phyloP scores from a whole-genome alignment of 2,113 vertebrate species.

The Hymenochirus boettgeri region DNA sequence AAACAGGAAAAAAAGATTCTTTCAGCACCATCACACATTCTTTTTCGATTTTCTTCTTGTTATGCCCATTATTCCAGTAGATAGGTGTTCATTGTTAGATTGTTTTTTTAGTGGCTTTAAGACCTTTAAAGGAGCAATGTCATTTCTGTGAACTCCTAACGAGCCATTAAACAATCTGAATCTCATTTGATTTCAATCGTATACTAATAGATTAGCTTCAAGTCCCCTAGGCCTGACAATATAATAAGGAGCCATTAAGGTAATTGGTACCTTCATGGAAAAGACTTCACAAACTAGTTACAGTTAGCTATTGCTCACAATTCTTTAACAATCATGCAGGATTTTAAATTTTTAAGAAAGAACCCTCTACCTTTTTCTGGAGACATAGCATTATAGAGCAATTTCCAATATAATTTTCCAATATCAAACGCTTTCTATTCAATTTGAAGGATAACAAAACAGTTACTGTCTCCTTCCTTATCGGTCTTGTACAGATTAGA shows the following conservation, averaged over 20 bases:
- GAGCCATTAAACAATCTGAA: slow-evolving; percentile 21
- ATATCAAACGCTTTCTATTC: no score
- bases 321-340: slow-evolving; percentile 26
- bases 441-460: no score
- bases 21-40: no score
- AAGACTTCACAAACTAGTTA: slow-evolving; percentile 36
- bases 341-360: background rate
- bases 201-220: slow-evolving; percentile 37
- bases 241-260: slow-evolving; percentile 38
- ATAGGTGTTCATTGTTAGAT: background rate
- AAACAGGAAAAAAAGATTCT: no score
- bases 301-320: slow-evolving; percentile 27
- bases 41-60: no score
- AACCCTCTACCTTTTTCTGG: no score
- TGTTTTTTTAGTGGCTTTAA: slow-evolving; percentile 22
- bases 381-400: background rate
- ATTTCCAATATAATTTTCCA: no score
- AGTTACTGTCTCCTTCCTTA: no score
- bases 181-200: slow-evolving; percentile 34
- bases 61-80: background rate
- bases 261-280: slow-evolving; percentile 40
- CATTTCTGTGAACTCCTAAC: slow-evolving; percentile 15
- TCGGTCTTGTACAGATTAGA: no score
- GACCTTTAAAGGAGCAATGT: slow-evolving; percentile 31
- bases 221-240: slow-evolving; percentile 33